Conservation (phyloP, 1,140 invertebrate genomes). For the Drosophila pallidifrons region DNA sequence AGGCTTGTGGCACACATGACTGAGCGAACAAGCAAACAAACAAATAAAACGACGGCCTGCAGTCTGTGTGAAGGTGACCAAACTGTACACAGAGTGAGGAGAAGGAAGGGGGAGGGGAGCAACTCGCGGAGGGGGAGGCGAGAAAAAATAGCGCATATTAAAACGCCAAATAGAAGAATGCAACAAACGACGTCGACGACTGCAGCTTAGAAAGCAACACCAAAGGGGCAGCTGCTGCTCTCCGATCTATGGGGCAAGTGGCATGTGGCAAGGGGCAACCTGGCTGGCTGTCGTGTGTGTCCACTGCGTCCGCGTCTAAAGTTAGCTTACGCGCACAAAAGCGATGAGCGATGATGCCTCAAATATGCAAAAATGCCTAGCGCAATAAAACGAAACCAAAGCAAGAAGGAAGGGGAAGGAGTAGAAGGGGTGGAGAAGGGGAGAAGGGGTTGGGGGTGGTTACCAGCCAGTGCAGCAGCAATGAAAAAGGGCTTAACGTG, state of each 20-base stretch:
- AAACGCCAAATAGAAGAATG: slow-evolving; percentile 80
- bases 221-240: slow-evolving; percentile 14
- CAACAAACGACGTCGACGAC: slow-evolving; percentile 48
- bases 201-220: slow-evolving; percentile 71
- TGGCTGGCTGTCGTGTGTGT: slow-evolving; percentile 1
- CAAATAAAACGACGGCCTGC: slow-evolving; percentile 63
- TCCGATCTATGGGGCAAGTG: neutral
- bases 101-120: slow-evolving; percentile 25
- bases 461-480: slow-evolving; percentile 40
- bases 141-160: slow-evolving; percentile 79
- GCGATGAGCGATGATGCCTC: slow-evolving; percentile 83
- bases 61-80: slow-evolving; percentile 66
- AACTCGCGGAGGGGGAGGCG: slow-evolving; percentile 10
- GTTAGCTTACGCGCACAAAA: slow-evolving; percentile 82
- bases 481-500: slow-evolving; percentile 78
- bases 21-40: slow-evolving; percentile 78
- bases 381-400: slow-evolving; percentile 74
- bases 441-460: neutral
- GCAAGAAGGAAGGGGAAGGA: neutral
- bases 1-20: slow-evolving; percentile 66
- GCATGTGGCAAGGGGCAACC: slow-evolving; percentile 27
- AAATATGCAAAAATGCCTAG: slow-evolving; percentile 83
- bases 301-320: slow-evolving; percentile 60
- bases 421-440: neutral
- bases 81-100: slow-evolving; percentile 48